Evolutionary conservation across 2,888 invertebrate genomes (phyloP), one percentile per base, ranked within the genome.

Genomic region (Scaptodrosophila latifasciaeformis): DNA sequence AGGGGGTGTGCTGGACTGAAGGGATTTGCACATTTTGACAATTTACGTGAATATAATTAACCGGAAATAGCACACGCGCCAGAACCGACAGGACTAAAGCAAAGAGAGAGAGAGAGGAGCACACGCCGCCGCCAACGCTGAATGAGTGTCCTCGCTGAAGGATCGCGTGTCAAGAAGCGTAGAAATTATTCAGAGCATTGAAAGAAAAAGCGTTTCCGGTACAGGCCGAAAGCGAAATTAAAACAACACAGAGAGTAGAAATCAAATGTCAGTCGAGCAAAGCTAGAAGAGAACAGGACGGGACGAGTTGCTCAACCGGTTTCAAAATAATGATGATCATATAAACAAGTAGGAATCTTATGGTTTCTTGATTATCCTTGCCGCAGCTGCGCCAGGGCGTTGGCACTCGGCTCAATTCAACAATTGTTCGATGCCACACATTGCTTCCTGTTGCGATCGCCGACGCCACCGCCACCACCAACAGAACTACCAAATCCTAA

Each of bases 21-120:
- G 39, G 54, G 55, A 53, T 67, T 78, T 69, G 70, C 68, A 65
- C 74, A 72, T 62, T 66, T 67, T 57, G 75, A 65, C 62, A 65
- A 62, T 62, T 62, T 64, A 61, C 54, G 62, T 53, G 68, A 77
- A 70, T 68, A 85, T 84, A 86, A 85, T 84, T 83, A 85, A 86
- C 84, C 82, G 86, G 86, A 86, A 86, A 79, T 85, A 66, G 78
- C 81, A 84, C 86, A 86, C 86, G 86, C 86, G 86, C 80, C 86
- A 83, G 66, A 27, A 61, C 63, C 39, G 45, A 55, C 48, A 59
- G 51, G 43, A 48, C 54, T n/a, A n/a, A n/a, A n/a, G n/a, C n/a
- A n/a, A n/a, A n/a, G n/a, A n/a, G n/a, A n/a, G n/a, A n/a, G n/a
- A n/a, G n/a, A n/a, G 51, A 51, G 59, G 7, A 35, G 54, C 54